A percentile compares a stretch with the other conserved stretches of the same genome.
Conservation (phyloP, 2,797 vertebrate species). For the Lepus oiostolus region DNA sequence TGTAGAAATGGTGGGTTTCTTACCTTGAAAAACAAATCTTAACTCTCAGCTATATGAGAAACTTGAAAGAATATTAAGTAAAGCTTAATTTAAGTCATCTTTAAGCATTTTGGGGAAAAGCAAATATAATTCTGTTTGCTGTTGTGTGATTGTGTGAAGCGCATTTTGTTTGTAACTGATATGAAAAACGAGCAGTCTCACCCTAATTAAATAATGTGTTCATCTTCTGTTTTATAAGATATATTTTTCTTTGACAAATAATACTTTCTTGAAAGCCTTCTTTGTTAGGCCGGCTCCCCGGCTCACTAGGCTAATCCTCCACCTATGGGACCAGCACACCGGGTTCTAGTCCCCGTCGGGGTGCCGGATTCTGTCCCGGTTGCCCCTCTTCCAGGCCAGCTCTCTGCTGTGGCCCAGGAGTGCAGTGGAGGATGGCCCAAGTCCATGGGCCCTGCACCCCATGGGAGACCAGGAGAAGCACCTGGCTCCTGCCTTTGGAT, state of each 20-base stretch:
- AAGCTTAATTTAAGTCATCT: constrained; percentile 51
- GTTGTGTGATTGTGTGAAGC: constrained; percentile 28
- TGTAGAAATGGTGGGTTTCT: constrained; percentile 37
- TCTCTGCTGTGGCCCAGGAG: too few relatives aligned
- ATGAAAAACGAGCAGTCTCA: constrained; percentile 35
- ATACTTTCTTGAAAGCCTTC: constrained; percentile 24
- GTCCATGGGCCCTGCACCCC: too few relatives aligned
- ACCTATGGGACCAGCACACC: too few relatives aligned
- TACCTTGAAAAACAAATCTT: constrained; percentile 63
- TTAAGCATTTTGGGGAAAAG: constrained; percentile 53
- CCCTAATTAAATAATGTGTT: constrained; percentile 41
- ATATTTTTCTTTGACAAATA: constrained; percentile 65
- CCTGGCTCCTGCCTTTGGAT: too few relatives aligned
- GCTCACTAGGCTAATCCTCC: too few relatives aligned
- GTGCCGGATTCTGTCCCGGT: too few relatives aligned
- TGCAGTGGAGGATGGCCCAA: too few relatives aligned
- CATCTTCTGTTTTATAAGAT: constrained; percentile 52
- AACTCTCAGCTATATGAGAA: constrained; percentile 47
- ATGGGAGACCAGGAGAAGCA: too few relatives aligned
- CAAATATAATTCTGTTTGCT: constrained; percentile 14
- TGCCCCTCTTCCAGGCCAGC: too few relatives aligned
- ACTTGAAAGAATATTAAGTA: constrained; percentile 64
- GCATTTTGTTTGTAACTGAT: constrained; percentile 54
- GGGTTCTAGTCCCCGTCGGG: too few relatives aligned
- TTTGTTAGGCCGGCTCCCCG: not conserved